These are phyloP conservation scores for rat (Rattus norvegicus) DNA, from an alignment of 2,113 vertebrate genomes.

Conservation along the genomic window GRCr8 NC_086023.1:43102001-43102500, in stretches of 20 bases:
- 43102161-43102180: background rate
- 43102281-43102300: background rate
- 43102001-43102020: slow-evolving; percentile 10
- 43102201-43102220: background rate
- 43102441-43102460: background rate
- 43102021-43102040: background rate
- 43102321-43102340: background rate
- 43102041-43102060: background rate
- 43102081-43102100: slow-evolving; percentile 19
- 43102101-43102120: slow-evolving; percentile 31
- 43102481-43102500: slow-evolving; percentile 32
- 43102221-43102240: slow-evolving; percentile 7
- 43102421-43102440: background rate
- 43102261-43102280: background rate
- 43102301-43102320: background rate
- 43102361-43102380: slow-evolving; percentile 22
- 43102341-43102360: slow-evolving; percentile 30
- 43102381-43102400: background rate
- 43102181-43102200: background rate
- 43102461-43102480: background rate
- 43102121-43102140: background rate
- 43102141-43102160: background rate
- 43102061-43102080: background rate
- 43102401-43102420: background rate
- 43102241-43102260: background rate